A percentile compares a stretch with the other conserved stretches of the same genome.
Evolutionary conservation across 2,888 invertebrate genomes (phyloP).

Genomic region (Microctonus brassicae): DNA sequence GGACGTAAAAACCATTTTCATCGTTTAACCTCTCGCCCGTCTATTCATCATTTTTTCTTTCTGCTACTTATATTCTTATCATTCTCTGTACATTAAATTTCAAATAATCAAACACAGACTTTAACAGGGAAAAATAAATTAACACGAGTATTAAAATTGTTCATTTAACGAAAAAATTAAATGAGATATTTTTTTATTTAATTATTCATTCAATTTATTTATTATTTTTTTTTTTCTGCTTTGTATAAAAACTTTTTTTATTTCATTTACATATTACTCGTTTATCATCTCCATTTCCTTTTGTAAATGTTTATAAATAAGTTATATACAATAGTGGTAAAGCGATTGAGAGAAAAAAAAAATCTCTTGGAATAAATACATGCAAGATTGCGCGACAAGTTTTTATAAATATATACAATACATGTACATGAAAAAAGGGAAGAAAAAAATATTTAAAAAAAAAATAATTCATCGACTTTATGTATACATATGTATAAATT

Average conservation of each 20-base stretch:
- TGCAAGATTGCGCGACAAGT: not conserved
- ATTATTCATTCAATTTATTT: no score
- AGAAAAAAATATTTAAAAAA: not conserved
- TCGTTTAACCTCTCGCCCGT: constrained; percentile 1
- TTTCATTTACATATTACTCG: not conserved
- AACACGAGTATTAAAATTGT: not conserved
- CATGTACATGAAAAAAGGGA: not conserved
- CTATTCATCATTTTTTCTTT: not conserved
- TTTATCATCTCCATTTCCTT: not conserved
- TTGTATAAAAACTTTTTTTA: not conserved
- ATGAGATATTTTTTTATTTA: no score
- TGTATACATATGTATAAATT: not conserved
- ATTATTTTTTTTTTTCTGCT: not conserved
- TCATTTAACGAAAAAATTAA: not conserved
- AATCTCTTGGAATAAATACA: not conserved
- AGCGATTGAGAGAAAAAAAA: not conserved
- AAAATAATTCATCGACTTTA: not conserved
- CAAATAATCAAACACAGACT: no score
- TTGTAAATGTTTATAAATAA: not conserved
- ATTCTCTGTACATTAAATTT: no score
- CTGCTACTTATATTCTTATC: no score
- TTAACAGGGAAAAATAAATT: not conserved
- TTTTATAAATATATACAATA: not conserved
- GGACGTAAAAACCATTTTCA: constrained; percentile 24
- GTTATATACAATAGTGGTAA: not conserved